Evolutionary conservation across 2,888 invertebrate species (phyloP).

Genomic region (Erynnis tages): DNA sequence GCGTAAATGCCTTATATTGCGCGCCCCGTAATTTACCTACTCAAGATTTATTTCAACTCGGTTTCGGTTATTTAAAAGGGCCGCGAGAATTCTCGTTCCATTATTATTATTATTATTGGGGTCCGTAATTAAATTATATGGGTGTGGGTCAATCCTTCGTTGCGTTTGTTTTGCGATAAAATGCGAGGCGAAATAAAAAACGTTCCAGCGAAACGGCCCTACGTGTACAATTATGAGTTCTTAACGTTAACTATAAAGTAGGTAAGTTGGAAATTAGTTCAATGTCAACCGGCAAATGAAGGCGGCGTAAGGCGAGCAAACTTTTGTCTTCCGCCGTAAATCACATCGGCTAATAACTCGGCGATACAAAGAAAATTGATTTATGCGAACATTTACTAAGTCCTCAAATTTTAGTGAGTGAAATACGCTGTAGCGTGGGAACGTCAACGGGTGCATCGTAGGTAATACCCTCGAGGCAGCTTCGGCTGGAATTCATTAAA

Average conservation of each 20-base stretch:
- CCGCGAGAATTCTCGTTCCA: neutral
- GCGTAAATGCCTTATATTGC: constrained; percentile 47
- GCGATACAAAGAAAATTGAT: constrained; percentile 65
- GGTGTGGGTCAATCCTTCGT: neutral
- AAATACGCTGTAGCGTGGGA: constrained; percentile 47
- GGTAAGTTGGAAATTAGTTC: constrained; percentile 24
- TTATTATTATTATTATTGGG: neutral
- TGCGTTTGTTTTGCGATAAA: no score
- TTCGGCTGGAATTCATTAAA: constrained; percentile 36
- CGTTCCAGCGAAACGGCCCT: no score
- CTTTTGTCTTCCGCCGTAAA: constrained; percentile 57
- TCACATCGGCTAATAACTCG: constrained; percentile 63
- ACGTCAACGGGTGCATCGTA: constrained; percentile 35
- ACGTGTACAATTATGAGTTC: neutral
- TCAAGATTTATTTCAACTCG: constrained; percentile 36
- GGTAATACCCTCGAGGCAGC: constrained; percentile 34
- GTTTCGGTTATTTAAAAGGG: neutral
- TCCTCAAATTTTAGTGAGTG: constrained; percentile 57
- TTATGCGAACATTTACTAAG: constrained; percentile 62
- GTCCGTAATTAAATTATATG: neutral
- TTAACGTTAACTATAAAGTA: constrained; percentile 5
- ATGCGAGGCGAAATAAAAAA: no score
- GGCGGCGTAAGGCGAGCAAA: constrained; percentile 45
- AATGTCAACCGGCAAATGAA: constrained; percentile 27
- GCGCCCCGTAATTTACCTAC: constrained; percentile 38